Evolutionary conservation across 2,113 vertebrate species (phyloP).

Genomic region (Acanthisitta chloris): DNA sequence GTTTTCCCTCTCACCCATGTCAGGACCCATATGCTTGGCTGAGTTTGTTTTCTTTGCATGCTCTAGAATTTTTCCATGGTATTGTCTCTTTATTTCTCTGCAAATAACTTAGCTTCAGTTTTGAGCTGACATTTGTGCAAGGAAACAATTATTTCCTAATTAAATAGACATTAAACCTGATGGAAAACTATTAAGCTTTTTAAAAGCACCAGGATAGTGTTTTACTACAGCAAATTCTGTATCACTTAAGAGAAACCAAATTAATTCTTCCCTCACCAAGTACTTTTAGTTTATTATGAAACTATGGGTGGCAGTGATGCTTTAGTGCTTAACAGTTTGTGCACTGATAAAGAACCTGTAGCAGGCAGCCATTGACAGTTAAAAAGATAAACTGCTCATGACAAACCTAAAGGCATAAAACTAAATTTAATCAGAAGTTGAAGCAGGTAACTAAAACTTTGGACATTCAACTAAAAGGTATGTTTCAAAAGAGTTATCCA

Average conservation of each 20-base stretch:
- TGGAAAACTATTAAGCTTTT: neutral
- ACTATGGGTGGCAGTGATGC: neutral
- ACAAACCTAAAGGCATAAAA: neutral
- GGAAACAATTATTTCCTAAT: neutral
- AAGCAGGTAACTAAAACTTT: neutral
- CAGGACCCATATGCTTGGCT: constrained; percentile 29
- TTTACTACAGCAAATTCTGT: neutral
- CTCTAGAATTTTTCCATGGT: neutral
- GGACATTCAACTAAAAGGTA: neutral
- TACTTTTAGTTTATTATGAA: neutral
- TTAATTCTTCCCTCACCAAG: neutral
- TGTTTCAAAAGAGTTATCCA: neutral
- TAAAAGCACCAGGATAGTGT: neutral
- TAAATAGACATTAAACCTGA: neutral
- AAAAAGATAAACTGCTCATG: neutral
- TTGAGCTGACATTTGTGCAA: neutral
- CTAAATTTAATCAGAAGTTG: neutral
- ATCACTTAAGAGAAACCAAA: neutral
- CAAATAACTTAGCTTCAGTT: neutral
- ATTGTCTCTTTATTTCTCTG: neutral
- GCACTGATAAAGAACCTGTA: neutral
- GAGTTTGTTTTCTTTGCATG: neutral
- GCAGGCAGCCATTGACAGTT: neutral
- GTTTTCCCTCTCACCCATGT: constrained; percentile 26
- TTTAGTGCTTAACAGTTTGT: neutral